Percentiles rank a stretch among this genome's conserved stretches.
phyloP scores from a whole-genome alignment of 2,113 vertebrate genomes.

The Phrynosoma blainvillii region DNA sequence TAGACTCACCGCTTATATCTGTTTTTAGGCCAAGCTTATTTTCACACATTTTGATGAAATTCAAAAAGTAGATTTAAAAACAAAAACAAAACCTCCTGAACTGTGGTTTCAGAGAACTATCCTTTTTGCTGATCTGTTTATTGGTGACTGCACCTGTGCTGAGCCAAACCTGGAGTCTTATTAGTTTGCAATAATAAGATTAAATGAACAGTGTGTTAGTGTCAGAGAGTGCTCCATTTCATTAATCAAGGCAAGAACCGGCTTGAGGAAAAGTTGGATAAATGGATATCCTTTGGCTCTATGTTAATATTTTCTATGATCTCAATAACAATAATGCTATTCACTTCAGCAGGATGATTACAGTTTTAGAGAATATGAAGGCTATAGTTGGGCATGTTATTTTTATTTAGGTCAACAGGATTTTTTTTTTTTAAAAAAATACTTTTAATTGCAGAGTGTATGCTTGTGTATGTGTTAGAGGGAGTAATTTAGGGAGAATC shows the following conservation, averaged over 20 bases:
- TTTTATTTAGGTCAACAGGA: background rate
- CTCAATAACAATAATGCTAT: background rate
- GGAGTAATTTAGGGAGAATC: background rate
- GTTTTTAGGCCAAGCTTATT: constrained; percentile 80
- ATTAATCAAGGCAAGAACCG: constrained; percentile 72
- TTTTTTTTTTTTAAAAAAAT: background rate
- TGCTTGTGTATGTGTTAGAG: no score
- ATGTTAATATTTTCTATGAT: constrained; percentile 15
- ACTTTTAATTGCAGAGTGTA: background rate
- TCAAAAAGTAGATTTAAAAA: background rate
- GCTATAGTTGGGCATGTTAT: background rate
- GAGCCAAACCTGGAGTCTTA: constrained; percentile 71
- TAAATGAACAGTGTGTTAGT: constrained; percentile 80
- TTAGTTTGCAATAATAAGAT: constrained; percentile 82
- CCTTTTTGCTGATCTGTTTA: constrained; percentile 55
- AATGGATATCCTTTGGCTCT: constrained; percentile 38
- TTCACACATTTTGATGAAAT: constrained; percentile 72
- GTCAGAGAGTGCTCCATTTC: constrained; percentile 77
- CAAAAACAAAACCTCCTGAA: constrained; percentile 51
- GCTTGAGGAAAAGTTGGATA: constrained; percentile 42
- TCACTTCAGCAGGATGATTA: background rate
- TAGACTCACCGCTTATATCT: constrained; percentile 82
- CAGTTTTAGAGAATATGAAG: background rate
- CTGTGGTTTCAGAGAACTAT: constrained; percentile 54
- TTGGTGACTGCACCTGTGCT: constrained; percentile 64